Percentiles rank a stretch among this genome's conserved stretches.
These are phyloP conservation scores for Zaprionus nigranus DNA, from an alignment of 1,140 invertebrate genomes.

Conservation along the genomic window DNA sequence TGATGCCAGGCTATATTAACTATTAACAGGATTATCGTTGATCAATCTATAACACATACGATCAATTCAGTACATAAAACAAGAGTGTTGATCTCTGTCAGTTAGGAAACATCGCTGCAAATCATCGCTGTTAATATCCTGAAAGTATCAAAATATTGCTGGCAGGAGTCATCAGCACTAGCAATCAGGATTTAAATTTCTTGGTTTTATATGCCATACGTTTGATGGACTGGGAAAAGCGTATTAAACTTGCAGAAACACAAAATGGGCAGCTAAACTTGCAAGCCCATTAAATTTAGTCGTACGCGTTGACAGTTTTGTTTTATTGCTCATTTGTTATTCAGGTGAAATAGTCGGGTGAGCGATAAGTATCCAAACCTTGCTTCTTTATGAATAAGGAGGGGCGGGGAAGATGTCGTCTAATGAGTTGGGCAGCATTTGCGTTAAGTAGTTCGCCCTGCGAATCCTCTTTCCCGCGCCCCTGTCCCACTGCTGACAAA, in stretches of 20 bases:
- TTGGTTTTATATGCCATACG: neutral
- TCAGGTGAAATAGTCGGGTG: constrained; percentile 8
- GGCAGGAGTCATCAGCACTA: neutral
- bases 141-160: neutral
- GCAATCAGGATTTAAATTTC: neutral
- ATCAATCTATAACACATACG: too few species aligned
- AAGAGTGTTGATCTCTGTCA: too few species aligned
- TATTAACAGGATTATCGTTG: too few species aligned
- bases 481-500: neutral
- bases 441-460: constrained; percentile 20
- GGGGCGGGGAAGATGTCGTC: neutral
- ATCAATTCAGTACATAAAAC: too few species aligned
- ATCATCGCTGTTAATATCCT: neutral
- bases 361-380: constrained; percentile 4
- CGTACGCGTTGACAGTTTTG: constrained; percentile 8
- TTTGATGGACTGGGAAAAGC: neutral
- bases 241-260: neutral
- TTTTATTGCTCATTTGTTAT: constrained; percentile 20
- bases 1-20: too few species aligned
- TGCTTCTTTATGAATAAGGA: constrained; percentile 2
- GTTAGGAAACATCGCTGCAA: neutral
- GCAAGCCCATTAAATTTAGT: neutral
- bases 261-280: neutral
- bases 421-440: constrained; percentile 9
- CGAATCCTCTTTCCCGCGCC: neutral